Base-by-base conservation (phyloP, 2,113 vertebrate genomes). In the Psilopsiagon aymara region DNA sequence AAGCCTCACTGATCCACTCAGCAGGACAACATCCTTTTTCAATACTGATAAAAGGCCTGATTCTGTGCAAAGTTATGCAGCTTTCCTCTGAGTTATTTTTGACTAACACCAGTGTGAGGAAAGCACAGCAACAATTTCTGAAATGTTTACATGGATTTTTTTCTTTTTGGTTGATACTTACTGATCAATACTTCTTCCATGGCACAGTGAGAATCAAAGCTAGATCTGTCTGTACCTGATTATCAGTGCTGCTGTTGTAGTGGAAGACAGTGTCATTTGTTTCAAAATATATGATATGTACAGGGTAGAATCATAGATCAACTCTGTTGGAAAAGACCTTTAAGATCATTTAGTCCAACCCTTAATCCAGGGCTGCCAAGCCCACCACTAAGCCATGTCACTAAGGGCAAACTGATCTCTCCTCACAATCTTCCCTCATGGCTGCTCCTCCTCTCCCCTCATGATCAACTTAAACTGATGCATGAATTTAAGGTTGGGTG, bases 21-120 rank as follows among this genome's bases (percentile, higher is more conserved):
- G 88, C 88, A 93, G 86, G 75, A 70, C 57, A 88, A 28, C 31
- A 33, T 73, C 82, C 70, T 95, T 82, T 82, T 76, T 47, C 81
- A 84, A 4, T 35, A 35, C 60, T 13, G 70, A 80, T 66, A 43
- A 69, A 86, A 63, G 28, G 21, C 25, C 63, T 59, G 46, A 53
- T 43, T 78, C 71, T 49, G 37, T 49, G 49, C 59, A 47, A 35
- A 2, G 1, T 39, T 69, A 53, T 0, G 1, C 24, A 27, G 46
- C 31, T 88, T 67, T 73, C 62, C 66, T 63, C 37, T 27, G 29
- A 68, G 57, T n/a, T 92, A 66, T 74, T 93, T 78, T 86, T 35
- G 15, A 76, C 53, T 57, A 49, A 55, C 15, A 69, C 24, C 12
- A 35, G 31, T 24, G 10, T 25, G 35, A 64, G 47, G 41, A 85